Evolutionary conservation across 2,888 invertebrate genomes (phyloP).

Genomic region (Acanthoscelides obtectus): DNA sequence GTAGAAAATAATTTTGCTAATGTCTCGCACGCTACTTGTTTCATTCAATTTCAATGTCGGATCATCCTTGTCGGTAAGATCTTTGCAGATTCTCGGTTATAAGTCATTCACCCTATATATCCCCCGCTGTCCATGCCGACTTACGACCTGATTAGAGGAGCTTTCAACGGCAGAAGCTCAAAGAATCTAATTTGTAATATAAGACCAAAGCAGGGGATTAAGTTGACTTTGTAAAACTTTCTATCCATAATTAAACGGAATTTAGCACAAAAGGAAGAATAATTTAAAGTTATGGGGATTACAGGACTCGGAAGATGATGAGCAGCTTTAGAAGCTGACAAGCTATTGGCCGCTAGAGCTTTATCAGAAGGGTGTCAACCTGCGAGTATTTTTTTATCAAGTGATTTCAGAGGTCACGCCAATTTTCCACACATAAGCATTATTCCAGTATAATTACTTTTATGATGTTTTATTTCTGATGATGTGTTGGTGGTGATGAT

Average conservation of each 20-base stretch:
- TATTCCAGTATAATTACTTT: too few relatives aligned
- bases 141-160: background rate
- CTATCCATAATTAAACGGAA: background rate
- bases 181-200: background rate
- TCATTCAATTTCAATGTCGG: too few relatives aligned
- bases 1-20: too few relatives aligned
- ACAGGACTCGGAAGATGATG: background rate
- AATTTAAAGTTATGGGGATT: background rate
- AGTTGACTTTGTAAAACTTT: background rate
- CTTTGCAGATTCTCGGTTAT: too few relatives aligned
- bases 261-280: background rate
- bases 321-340: background rate
- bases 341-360: background rate
- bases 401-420: too few relatives aligned
- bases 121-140: background rate
- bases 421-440: too few relatives aligned
- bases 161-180: background rate
- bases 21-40: too few relatives aligned
- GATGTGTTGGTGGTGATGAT: too few relatives aligned
- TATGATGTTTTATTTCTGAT: too few relatives aligned
- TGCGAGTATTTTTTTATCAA: too few relatives aligned
- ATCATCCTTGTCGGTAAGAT: too few relatives aligned
- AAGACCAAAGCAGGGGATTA: background rate
- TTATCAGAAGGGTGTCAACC: background rate
- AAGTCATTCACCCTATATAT: background rate